These are phyloP conservation scores for Poeciliopsis retropinna DNA, from an alignment of 2,113 vertebrate species.

Conservation along the genomic window DNA sequence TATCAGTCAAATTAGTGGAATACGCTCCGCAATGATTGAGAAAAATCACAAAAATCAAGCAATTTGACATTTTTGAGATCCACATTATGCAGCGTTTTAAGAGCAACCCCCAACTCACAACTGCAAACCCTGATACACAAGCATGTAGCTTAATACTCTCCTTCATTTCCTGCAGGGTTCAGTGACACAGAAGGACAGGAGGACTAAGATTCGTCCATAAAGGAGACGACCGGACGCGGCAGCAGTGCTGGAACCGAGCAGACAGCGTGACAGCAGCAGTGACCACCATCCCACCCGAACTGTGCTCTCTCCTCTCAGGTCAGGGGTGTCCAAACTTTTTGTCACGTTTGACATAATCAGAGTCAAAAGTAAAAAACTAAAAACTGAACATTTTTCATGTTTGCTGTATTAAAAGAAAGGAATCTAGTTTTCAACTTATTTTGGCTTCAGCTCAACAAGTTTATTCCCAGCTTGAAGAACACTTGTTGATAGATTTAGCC, in stretches of 20 bases:
- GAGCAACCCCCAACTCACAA: not conserved
- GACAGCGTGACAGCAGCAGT: conserved; percentile 66
- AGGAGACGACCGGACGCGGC: conserved; percentile 57
- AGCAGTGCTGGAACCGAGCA: conserved; percentile 59
- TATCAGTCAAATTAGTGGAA: not conserved
- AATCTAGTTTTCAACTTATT: no score
- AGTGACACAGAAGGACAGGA: conserved; percentile 56
- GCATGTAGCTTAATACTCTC: conserved; percentile 3
- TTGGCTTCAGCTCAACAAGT: no score
- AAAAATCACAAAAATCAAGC: not conserved
- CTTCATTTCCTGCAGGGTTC: conserved; percentile 26
- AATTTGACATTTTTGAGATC: not conserved
- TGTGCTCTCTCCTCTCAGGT: conserved; percentile 65
- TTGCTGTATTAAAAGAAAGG: no score
- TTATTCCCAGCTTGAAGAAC: no score
- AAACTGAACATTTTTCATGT: no score
- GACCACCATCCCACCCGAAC: conserved; percentile 54
- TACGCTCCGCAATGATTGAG: not conserved
- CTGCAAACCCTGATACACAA: conserved; percentile 27
- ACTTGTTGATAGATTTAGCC: no score
- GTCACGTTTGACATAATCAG: no score
- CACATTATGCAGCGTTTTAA: not conserved
- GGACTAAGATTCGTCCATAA: conserved; percentile 24
- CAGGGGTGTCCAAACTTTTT: no score
- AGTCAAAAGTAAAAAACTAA: no score